phyloP scores from a whole-genome alignment of 1,140 invertebrate species.

The Drosophila nikananu region DNA sequence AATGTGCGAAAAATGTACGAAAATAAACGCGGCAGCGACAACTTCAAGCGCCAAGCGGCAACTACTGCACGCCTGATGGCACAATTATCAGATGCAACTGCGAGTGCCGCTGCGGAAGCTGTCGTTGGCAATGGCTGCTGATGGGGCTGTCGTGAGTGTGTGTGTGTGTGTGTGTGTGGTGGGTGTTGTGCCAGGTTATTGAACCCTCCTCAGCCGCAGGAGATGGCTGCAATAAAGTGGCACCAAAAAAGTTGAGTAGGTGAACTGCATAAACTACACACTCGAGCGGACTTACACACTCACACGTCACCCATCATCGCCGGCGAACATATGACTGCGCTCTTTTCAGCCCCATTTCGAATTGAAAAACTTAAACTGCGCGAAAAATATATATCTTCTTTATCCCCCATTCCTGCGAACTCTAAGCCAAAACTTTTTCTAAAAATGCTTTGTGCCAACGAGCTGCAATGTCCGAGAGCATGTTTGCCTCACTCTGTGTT shows the following conservation, averaged over 20 bases:
- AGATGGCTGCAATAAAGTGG: constrained; percentile 48
- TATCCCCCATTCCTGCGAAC: constrained; percentile 11
- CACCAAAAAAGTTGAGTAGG: constrained; percentile 45
- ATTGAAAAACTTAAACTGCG: constrained; percentile 33
- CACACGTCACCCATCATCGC: constrained; percentile 39
- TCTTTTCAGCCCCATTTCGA: constrained; percentile 58
- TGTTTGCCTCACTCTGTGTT: constrained; percentile 9
- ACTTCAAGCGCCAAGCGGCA: constrained; percentile 23
- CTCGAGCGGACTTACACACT: constrained; percentile 16
- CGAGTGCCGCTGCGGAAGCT: constrained; percentile 50
- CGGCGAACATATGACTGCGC: constrained; percentile 28
- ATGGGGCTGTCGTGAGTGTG: not conserved
- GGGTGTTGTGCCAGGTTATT: constrained; percentile 53
- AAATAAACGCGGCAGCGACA: constrained; percentile 59
- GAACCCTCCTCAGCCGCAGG: constrained; percentile 37
- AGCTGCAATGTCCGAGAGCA: constrained; percentile 20
- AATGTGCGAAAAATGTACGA: constrained; percentile 49
- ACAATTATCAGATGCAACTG: constrained; percentile 73
- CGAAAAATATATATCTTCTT: constrained; percentile 26
- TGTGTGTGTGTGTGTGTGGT: not conserved
- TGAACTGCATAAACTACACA: constrained; percentile 37
- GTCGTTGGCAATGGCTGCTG: constrained; percentile 27
- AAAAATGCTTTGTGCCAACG: constrained; percentile 46
- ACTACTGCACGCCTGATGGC: constrained; percentile 48
- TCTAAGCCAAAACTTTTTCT: constrained; percentile 61